phyloP scores from a whole-genome alignment of 2,797 vertebrate species.

The Coendou prehensilis region DNA sequence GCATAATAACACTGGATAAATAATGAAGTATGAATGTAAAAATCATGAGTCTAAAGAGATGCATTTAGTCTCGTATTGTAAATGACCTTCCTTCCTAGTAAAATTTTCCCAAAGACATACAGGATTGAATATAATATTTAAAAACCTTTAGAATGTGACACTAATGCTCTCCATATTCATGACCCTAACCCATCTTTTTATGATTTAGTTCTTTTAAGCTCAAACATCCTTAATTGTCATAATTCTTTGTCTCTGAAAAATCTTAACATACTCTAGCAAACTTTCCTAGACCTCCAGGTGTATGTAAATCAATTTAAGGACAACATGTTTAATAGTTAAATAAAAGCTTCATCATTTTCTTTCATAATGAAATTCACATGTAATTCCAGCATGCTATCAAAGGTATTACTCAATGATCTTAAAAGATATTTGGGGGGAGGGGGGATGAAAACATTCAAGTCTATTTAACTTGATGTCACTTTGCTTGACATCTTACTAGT shows the following conservation, averaged over 20 bases:
- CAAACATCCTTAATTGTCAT: slow-evolving; percentile 20
- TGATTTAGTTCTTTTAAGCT: slow-evolving; percentile 14
- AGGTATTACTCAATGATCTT: not conserved
- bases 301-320: slow-evolving; percentile 24
- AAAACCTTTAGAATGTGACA: not conserved
- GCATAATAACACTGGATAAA: not conserved
- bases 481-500: not conserved
- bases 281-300: not conserved
- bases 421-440: not conserved
- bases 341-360: slow-evolving; percentile 12
- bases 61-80: not conserved
- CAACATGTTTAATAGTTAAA: slow-evolving; percentile 23
- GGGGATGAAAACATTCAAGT: not conserved
- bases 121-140: slow-evolving; percentile 28
- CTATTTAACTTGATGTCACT: not conserved
- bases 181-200: not conserved
- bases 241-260: slow-evolving; percentile 46
- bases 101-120: not conserved
- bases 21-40: not conserved
- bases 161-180: not conserved
- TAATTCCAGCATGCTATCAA: not conserved
- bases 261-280: not conserved
- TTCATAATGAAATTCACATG: slow-evolving; percentile 41
- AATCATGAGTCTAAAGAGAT: not conserved
- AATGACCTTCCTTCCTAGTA: not conserved